These are phyloP conservation scores for Pogonocherus hispidulus DNA, from an alignment of 2,888 invertebrate species.

Conservation along the genomic window DNA sequence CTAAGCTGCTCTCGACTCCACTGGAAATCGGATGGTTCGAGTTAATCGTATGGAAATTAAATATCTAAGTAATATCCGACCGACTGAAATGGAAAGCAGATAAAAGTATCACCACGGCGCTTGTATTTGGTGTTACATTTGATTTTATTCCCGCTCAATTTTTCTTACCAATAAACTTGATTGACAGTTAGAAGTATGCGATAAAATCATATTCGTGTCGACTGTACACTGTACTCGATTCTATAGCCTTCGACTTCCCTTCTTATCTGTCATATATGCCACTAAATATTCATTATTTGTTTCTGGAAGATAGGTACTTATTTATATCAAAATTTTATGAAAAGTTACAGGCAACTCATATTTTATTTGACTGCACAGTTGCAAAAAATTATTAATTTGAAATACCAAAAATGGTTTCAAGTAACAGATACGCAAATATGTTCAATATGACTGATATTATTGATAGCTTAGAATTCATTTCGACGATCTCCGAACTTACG, in stretches of 20 bases:
- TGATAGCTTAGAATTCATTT: too few species aligned
- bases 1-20: slow-evolving; percentile 43
- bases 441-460: too few species aligned
- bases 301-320: too few species aligned
- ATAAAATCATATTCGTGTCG: slow-evolving; percentile 30
- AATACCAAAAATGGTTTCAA: too few species aligned
- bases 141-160: slow-evolving; percentile 60
- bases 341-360: too few species aligned
- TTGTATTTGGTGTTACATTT: slow-evolving; percentile 57
- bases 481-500: too few species aligned
- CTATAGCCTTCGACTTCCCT: slow-evolving; percentile 8
- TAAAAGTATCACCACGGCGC: slow-evolving; percentile 54
- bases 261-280: slow-evolving; percentile 9
- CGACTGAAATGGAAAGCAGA: slow-evolving; percentile 61
- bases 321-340: too few species aligned
- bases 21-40: slow-evolving; percentile 59
- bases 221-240: slow-evolving; percentile 4
- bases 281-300: slow-evolving; percentile 18
- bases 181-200: slow-evolving; percentile 57
- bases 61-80: slow-evolving; percentile 65
- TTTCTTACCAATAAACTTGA: slow-evolving; percentile 62
- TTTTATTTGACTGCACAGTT: too few species aligned
- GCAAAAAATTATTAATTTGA: too few species aligned
- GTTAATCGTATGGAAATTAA: slow-evolving; percentile 66
- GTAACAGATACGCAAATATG: too few species aligned